phyloP scores from a whole-genome alignment of 23 tunicate genomes.

The Trididemnum nubilum region DNA sequence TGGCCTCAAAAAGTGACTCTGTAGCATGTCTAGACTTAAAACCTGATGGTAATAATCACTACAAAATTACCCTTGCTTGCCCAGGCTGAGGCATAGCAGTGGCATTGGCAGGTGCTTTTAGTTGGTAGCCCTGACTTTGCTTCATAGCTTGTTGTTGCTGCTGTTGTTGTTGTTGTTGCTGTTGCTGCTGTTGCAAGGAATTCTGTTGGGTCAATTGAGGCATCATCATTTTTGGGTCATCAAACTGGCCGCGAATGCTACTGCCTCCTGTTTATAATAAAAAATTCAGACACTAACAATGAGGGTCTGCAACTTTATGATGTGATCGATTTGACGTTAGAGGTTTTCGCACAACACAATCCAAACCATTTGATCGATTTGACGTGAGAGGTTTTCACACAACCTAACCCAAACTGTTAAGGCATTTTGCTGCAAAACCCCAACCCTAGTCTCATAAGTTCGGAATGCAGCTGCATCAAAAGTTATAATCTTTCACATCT shows the following conservation, averaged over 20 bases:
- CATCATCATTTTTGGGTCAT: constrained; percentile 24
- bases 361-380: no score
- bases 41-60: not conserved
- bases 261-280: no score
- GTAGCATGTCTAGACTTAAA: not conserved
- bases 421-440: no score
- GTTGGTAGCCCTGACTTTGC: constrained; percentile 11
- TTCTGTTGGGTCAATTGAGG: constrained; percentile 34
- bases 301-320: no score
- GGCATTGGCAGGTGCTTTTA: constrained; percentile 12
- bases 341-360: no score
- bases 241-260: constrained; percentile 40
- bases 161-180: constrained; percentile 37
- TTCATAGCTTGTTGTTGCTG: constrained; percentile 41
- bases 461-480: no score
- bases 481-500: no score
- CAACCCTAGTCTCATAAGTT: no score
- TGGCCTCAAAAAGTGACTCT: not conserved
- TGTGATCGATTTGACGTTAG: no score
- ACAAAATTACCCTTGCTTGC: constrained; percentile 15
- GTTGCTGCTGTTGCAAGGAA: constrained; percentile 47
- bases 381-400: no score
- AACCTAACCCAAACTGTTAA: no score
- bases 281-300: no score
- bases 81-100: constrained; percentile 20